Base-by-base conservation (phyloP, 1,140 invertebrate species). In the Drosophila sp. region DNA sequence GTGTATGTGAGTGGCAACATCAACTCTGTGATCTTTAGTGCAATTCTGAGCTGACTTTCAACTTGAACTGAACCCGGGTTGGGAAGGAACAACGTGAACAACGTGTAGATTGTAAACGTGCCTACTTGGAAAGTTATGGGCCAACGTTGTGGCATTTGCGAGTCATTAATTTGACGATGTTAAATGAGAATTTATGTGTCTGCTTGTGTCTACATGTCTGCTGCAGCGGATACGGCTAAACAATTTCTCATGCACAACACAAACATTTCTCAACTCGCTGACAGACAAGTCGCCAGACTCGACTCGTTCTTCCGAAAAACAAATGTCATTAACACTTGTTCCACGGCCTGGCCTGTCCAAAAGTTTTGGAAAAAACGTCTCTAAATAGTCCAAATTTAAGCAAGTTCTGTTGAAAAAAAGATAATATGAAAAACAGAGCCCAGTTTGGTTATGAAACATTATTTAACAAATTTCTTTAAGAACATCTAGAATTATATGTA, bases 111-210 rank as follows among this genome's bases (percentile, higher is more conserved):
- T 48, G 67, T 34, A 34, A 54, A 73, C 65, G 72, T 57, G 56
- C 65, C 53, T 58, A 54, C 64, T 16, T 25, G 61, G 63, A 45
- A 54, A 48, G 34, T 50, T 48, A 21, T 61, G 16, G 58, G 27
- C 14, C 43, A 61, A 48, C 36, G 51, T 48, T 45, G 45, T 65
- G 64, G 41, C 80, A 46, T 80, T 86, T 79, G 79, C 62, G 66
- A 83, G 82, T 83, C 82, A 87, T 87, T 87, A 87, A 87, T 87
- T 89, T 87, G 82, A 79, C 79, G 83, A 73, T 80, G 83, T 65
- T 89, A 87, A 87, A 87, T 87, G 83, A 76, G 82, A 87, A 87
- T 87, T 87, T 89, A 87, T 87, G 83, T 76, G 82, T 89, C 82
- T 87, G 59, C 61, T 78, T 32, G 40, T 57, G 41, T 25, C 38